Conservation (phyloP, 2,888 invertebrate genomes). For the Harpagoxenus sublaevis region DNA sequence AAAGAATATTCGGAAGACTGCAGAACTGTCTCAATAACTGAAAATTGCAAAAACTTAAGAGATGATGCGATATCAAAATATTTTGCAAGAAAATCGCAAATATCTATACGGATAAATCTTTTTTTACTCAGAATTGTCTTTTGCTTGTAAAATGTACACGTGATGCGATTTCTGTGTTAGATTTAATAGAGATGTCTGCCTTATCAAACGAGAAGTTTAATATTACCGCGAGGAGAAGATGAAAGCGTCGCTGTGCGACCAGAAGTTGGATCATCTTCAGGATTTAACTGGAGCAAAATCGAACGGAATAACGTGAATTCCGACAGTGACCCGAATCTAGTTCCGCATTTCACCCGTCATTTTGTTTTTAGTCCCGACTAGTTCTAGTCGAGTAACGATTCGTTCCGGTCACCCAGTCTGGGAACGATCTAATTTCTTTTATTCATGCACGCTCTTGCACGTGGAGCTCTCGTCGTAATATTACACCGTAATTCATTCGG, state of each 20-base stretch:
- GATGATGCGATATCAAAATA: not conserved
- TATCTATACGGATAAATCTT: not conserved
- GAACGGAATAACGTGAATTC: slow-evolving; percentile 45
- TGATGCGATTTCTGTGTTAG: not conserved
- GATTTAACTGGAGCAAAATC: slow-evolving; percentile 48
- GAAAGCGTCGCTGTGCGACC: not conserved
- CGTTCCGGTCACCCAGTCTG: slow-evolving; percentile 39
- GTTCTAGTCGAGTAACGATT: slow-evolving; percentile 49
- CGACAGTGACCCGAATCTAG: slow-evolving; percentile 42
- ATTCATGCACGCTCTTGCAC: slow-evolving; percentile 16
- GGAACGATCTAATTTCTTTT: slow-evolving; percentile 42
- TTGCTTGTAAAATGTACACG: not conserved
- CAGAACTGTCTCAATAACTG: not conserved
- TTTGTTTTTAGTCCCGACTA: slow-evolving; percentile 51
- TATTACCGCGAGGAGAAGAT: slow-evolving; percentile 5
- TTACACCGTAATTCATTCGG: not conserved
- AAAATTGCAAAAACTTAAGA: not conserved
- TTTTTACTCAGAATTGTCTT: not conserved
- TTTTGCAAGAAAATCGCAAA: not conserved
- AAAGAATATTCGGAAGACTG: not conserved
- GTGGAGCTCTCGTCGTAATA: not conserved
- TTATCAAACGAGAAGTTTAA: not conserved
- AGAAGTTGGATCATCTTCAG: slow-evolving; percentile 32
- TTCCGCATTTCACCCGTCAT: slow-evolving; percentile 51
- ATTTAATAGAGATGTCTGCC: not conserved